A percentile compares a stretch with the other conserved stretches of the same genome.
Conservation (phyloP, 2,888 invertebrate genomes). For the Tuberolachnus salignus region DNA sequence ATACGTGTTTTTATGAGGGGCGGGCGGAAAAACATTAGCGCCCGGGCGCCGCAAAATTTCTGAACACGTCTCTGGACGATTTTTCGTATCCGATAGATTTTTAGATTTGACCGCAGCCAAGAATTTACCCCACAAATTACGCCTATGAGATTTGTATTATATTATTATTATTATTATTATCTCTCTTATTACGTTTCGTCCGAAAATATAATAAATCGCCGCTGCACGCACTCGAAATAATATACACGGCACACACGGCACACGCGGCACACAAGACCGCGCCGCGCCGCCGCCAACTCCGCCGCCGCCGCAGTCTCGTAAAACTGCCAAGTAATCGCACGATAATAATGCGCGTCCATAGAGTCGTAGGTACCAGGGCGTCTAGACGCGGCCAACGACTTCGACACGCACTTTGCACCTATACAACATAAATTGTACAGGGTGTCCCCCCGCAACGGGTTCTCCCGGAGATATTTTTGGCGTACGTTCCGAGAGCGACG, state of each 20-base stretch:
- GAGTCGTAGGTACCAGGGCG: neutral
- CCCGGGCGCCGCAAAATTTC: too few relatives aligned
- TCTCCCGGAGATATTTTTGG: slow-evolving; percentile 20
- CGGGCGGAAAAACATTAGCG: too few relatives aligned
- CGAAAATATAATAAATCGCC: slow-evolving; percentile 42
- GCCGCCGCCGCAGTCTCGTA: slow-evolving; percentile 33
- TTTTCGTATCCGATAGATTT: too few relatives aligned
- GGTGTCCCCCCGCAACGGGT: neutral
- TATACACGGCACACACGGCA: too few relatives aligned
- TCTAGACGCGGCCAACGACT: slow-evolving; percentile 54
- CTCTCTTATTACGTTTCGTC: slow-evolving; percentile 2
- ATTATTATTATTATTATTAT: too few relatives aligned
- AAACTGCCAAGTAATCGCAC: slow-evolving; percentile 52
- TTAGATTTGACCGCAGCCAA: too few relatives aligned
- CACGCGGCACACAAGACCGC: neutral
- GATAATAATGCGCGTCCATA: slow-evolving; percentile 21
- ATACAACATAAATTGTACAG: slow-evolving; percentile 23
- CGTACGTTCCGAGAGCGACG: neutral
- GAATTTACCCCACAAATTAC: too few relatives aligned
- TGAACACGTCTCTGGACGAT: too few relatives aligned
- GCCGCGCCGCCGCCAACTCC: too few relatives aligned
- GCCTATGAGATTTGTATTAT: too few relatives aligned
- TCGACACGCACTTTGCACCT: slow-evolving; percentile 51
- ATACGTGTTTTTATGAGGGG: too few relatives aligned
- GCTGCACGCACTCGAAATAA: neutral